Conservation (phyloP, 2,113 vertebrate species). For the Solenodon paradoxus region DNA sequence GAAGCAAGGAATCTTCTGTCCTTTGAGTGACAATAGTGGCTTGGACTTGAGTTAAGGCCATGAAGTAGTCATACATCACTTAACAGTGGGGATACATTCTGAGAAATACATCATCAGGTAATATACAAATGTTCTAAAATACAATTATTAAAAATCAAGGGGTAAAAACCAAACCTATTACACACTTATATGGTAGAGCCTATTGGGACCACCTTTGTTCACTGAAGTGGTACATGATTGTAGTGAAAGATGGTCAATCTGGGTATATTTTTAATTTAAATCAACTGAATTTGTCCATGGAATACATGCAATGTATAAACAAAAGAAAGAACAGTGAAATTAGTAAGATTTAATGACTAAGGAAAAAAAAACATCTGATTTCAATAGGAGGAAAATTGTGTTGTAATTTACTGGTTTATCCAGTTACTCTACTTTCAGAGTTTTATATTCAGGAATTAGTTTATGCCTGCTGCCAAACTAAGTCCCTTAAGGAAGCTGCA, state of each 20-base stretch:
- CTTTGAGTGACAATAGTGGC: fast-evolving
- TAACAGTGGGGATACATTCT: no score
- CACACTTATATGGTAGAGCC: no score
- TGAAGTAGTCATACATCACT: no score
- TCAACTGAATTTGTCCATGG: neutral
- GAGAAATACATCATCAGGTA: no score
- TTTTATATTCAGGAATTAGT: neutral
- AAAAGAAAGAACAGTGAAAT: neutral
- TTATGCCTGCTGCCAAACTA: neutral
- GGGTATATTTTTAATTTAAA: neutral
- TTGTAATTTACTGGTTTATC: neutral
- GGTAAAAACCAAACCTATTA: no score
- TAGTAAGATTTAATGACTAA: no score
- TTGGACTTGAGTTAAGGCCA: neutral
- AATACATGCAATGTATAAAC: neutral
- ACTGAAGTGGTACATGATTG: no score
- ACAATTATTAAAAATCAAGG: no score
- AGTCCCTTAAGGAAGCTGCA: neutral
- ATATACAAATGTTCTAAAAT: no score
- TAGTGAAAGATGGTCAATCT: neutral
- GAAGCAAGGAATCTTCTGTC: neutral
- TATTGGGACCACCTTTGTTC: no score
- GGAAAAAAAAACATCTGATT: neutral
- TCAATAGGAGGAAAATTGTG: neutral
- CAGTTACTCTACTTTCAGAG: neutral